Evolutionary conservation across 2,888 invertebrate genomes (phyloP).

Genomic region (Antitype chi): DNA sequence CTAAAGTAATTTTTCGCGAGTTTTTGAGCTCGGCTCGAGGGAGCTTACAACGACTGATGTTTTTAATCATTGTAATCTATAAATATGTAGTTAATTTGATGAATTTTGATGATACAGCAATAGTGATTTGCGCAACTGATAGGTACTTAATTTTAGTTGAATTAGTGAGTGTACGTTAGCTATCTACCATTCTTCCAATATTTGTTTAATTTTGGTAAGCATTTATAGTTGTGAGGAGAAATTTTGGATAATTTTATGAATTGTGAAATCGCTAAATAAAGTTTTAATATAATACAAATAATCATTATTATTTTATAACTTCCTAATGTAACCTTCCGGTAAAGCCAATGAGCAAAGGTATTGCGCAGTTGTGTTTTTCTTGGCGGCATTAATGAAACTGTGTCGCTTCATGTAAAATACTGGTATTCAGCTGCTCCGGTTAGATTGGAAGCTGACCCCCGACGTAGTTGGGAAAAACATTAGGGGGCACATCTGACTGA

Average conservation of each 20-base stretch:
- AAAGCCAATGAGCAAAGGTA: not conserved
- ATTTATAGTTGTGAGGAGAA: constrained; percentile 68
- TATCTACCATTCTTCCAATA: constrained; percentile 60
- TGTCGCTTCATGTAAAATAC: no score
- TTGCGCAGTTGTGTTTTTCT: not conserved
- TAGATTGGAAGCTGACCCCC: no score
- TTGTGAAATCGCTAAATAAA: constrained; percentile 72
- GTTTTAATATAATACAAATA: constrained; percentile 67
- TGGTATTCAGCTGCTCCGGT: no score
- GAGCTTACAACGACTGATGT: constrained; percentile 55
- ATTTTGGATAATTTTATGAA: constrained; percentile 72
- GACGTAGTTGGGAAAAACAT: not conserved
- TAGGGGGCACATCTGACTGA: not conserved
- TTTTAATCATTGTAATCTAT: constrained; percentile 48
- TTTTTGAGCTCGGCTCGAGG: constrained; percentile 15
- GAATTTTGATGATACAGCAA: constrained; percentile 21
- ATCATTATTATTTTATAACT: constrained; percentile 1
- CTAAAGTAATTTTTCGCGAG: constrained; percentile 16
- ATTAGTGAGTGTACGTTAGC: constrained; percentile 51
- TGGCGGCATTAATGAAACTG: not conserved
- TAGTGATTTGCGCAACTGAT: constrained; percentile 32
- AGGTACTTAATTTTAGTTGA: constrained; percentile 57
- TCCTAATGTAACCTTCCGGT: not conserved
- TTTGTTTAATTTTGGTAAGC: constrained; percentile 65
- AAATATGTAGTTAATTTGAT: constrained; percentile 16